Conservation (phyloP, 2,113 vertebrate species). For the Loxodonta africana region DNA sequence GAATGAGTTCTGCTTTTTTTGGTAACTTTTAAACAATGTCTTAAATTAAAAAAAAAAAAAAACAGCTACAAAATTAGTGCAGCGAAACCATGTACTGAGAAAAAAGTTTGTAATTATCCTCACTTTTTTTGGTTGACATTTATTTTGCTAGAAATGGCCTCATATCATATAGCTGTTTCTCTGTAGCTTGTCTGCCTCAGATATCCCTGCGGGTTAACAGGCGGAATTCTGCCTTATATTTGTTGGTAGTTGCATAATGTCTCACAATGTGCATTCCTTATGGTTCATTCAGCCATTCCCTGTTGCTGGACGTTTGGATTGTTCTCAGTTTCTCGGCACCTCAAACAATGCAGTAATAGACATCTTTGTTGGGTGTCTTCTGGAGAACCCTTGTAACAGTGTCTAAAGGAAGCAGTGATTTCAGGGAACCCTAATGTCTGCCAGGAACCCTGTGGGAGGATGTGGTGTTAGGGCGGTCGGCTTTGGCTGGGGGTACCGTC, state of each 20-base stretch:
- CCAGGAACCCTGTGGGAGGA: not conserved
- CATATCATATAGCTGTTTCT: rapidly evolving
- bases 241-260: rapidly evolving
- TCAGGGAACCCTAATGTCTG: not conserved
- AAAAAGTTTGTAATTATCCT: not conserved
- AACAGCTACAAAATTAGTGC: not conserved
- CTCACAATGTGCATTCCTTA: rapidly evolving
- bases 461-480: rapidly evolving
- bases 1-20: not conserved
- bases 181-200: not conserved
- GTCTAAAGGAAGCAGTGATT: not conserved
- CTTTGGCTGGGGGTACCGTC: rapidly evolving
- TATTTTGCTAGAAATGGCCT: not conserved
- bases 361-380: not conserved
- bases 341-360: not conserved
- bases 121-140: not conserved
- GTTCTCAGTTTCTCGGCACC: not conserved
- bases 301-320: not conserved
- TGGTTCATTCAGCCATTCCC: not conserved
- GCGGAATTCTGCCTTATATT: rapidly evolving
- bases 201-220: rapidly evolving
- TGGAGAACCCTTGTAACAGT: not conserved
- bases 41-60: not conserved
- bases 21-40: not conserved
- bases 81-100: not conserved